Base-by-base conservation (phyloP, 2,797 vertebrate genomes). In the Perodicticus potto region DNA sequence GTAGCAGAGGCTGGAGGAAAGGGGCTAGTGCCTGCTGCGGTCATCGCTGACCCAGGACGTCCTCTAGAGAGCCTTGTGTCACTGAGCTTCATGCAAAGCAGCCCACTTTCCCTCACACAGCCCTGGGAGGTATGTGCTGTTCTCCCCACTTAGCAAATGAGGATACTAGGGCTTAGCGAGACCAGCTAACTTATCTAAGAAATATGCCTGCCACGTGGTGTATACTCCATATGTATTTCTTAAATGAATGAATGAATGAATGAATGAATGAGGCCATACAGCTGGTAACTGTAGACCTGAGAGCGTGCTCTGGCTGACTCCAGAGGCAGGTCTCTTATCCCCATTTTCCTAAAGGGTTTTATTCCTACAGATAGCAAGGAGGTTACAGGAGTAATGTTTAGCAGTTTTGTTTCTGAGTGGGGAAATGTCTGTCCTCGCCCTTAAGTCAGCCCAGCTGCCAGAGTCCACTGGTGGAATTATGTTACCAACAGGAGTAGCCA, bases 401-500 rank as follows among this genome's bases (percentile, higher is more conserved):
- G 81, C 55, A 59, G 61, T 55, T 70, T 72, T 94, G 55, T 89
- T 84, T 95, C 96, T 89, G 93, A 93, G 86, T 63, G 87, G 86
- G 67, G 72, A 29, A 69, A 92, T 27, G 86, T 84, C 80, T 93
- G 73, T 92, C 87, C 69, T 91, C 40, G 84, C 49, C 53, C 73
- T 69, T 40, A 93, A 97, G 70, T 85, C 92, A 97, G 57, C 63
- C 78, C n/a, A 63, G 80, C 76, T 97, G 86, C 91, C 85, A 89
- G 83, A 95, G 92, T 87, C 91, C 59, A 67, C 69, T 95, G 89
- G 87, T 88, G 85, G 80, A 89, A 49, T 72, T 97, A 86, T 19
- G 34, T 94, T 97, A 92, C 59, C 82, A 55, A n/a, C 80, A 77
- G n/a, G 37, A 95, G 92, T 73, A 96, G 78, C 95, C 92, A 97